Evolutionary conservation across 2,888 invertebrate genomes (phyloP).

Genomic region (Ormyrus labotus): DNA sequence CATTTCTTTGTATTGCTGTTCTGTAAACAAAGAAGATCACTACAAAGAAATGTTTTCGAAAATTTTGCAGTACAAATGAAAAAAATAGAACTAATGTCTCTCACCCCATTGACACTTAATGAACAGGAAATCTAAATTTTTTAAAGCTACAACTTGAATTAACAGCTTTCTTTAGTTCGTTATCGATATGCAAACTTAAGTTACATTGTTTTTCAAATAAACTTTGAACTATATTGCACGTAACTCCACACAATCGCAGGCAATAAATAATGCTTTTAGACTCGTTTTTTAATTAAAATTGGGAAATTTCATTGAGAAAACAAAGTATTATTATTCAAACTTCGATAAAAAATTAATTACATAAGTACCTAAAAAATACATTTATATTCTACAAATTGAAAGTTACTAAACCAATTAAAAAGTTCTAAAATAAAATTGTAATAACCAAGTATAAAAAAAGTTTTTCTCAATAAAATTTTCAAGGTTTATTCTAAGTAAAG

Average conservation of each 20-base stretch:
- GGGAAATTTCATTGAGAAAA: slow-evolving; percentile 42
- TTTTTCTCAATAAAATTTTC: slow-evolving; percentile 31
- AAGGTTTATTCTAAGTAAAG: background rate
- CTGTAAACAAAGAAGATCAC: slow-evolving; percentile 40
- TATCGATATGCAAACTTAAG: slow-evolving; percentile 32
- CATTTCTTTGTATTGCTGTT: no score
- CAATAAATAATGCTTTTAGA: slow-evolving; percentile 52
- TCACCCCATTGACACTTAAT: no score
- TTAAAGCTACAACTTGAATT: slow-evolving; percentile 29
- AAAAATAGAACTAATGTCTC: background rate
- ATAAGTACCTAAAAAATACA: background rate
- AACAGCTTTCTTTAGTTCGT: slow-evolving; percentile 22
- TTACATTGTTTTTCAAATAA: slow-evolving; percentile 33
- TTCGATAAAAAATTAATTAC: slow-evolving; percentile 6
- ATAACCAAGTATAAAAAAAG: background rate
- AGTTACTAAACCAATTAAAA: slow-evolving; percentile 15
- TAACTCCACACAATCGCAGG: slow-evolving; percentile 42
- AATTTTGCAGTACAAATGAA: slow-evolving; percentile 19
- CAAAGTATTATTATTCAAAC: slow-evolving; percentile 4
- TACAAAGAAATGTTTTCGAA: background rate
- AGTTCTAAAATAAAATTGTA: background rate
- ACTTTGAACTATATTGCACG: slow-evolving; percentile 52
- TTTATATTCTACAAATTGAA: background rate
- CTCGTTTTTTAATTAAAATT: slow-evolving; percentile 8
- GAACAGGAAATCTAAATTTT: slow-evolving; percentile 34